These are phyloP conservation scores for Anomalospiza imberbis DNA, from an alignment of 2,797 vertebrate species.

Conservation along the genomic window DNA sequence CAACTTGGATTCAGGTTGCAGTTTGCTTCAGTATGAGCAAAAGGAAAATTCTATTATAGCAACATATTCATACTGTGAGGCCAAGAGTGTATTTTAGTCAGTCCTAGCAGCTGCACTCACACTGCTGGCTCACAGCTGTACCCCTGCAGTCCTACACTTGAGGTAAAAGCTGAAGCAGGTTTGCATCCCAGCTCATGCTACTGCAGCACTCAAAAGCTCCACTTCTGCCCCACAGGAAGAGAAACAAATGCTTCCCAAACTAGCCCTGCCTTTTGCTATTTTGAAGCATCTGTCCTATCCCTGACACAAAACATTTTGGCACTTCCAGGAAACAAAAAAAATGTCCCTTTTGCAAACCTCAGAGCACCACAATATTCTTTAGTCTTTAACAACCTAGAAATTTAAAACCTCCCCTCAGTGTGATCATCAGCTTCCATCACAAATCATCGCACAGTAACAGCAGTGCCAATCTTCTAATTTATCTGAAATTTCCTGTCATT, in stretches of 20 bases:
- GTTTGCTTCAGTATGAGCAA: neutral
- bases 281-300: neutral
- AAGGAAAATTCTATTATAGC: neutral
- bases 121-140: neutral
- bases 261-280: neutral
- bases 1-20: neutral
- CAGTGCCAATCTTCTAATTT: neutral
- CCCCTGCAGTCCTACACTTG: neutral
- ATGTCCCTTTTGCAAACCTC: neutral
- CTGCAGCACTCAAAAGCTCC: neutral
- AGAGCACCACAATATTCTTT: neutral
- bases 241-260: neutral
- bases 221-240: neutral
- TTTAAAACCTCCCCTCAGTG: neutral
- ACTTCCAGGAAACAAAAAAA: neutral
- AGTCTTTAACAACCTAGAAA: neutral
- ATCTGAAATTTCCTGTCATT: neutral
- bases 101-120: neutral
- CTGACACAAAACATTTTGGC: neutral
- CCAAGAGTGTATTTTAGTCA: neutral
- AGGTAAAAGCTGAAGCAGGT: neutral
- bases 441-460: neutral
- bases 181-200: neutral
- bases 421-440: neutral
- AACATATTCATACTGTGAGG: neutral